Conservation (phyloP, 1,140 invertebrate species). For the Glomeris maerens region DNA sequence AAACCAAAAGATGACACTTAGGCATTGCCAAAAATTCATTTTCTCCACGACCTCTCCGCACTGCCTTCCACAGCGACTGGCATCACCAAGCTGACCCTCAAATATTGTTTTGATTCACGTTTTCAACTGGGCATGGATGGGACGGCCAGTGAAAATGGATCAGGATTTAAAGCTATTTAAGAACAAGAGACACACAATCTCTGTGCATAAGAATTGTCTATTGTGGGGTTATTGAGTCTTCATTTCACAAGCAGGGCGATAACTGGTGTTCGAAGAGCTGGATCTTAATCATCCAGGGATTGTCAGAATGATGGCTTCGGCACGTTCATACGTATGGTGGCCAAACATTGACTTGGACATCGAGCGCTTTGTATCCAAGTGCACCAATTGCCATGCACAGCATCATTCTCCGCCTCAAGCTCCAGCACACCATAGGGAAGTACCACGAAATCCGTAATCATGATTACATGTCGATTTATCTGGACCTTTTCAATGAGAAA, state of each 20-base stretch:
- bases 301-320: constrained; percentile 37
- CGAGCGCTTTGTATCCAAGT: constrained; percentile 25
- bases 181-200: no score
- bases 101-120: neutral
- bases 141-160: constrained; percentile 1
- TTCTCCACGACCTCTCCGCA: no score
- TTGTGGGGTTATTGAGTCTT: constrained; percentile 26
- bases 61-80: no score
- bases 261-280: constrained; percentile 28
- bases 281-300: constrained; percentile 37
- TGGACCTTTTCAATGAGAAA: no score
- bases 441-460: no score
- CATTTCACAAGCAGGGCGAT: constrained; percentile 29
- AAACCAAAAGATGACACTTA: neutral
- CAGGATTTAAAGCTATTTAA: constrained; percentile 1
- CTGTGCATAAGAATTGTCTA: constrained; percentile 4
- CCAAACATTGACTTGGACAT: no score
- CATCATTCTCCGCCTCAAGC: no score
- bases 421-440: no score
- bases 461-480: no score
- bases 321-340: constrained; percentile 36
- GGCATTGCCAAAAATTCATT: no score
- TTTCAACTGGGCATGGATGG: neutral
- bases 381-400: no score
- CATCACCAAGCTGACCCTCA: neutral